Evolutionary conservation across 2,113 vertebrate species (phyloP), one percentile per base, ranked within the genome.

Genomic region (Urocolius indicus): DNA sequence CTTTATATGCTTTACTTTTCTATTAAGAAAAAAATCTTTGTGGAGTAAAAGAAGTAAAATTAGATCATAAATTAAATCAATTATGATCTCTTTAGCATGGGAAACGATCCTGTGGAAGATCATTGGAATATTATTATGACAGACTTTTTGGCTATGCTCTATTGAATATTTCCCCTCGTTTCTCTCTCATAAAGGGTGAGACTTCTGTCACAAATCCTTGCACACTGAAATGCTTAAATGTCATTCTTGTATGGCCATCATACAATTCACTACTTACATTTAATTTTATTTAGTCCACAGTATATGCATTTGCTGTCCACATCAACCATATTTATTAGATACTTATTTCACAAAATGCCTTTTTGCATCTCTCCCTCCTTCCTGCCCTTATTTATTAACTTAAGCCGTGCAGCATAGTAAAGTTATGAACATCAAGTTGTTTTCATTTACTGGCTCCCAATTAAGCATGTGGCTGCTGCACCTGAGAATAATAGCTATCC

Each of bases 361-460:
- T 84, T 93, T 96, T 71, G 59, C 71, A 52, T 75, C 57, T 95
- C 81, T 90, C 38, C 79, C 46, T 93, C 68, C 57, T 95, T 97
- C 62, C 59, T 80, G 30, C 23, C 19, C 21, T 90, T 89, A 61
- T 76, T 92, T 96, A 83, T 90, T 79, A 91, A 87, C 92, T 96
- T 87, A 94, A 95, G 63, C 71, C 62, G 30, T 73, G 49, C 23
- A 82, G 43, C 27, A 19, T 1, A 1, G 83, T 59, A 58, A 67
- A 95, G 73, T 76, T 91, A 51, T 2, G 19, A 80, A 61, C 54
- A 92, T 38, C 27, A 43, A 80, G 45, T 85, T 89, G 13, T 87
- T 75, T 84, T 89, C 19, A 77, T 77, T 92, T 93, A 72, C 74
- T 61, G 20, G 11, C 23, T 76, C 62, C 43, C 24, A 78, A 72